Conservation (phyloP, 2,797 vertebrate species). For the Linurgus olivaceus region DNA sequence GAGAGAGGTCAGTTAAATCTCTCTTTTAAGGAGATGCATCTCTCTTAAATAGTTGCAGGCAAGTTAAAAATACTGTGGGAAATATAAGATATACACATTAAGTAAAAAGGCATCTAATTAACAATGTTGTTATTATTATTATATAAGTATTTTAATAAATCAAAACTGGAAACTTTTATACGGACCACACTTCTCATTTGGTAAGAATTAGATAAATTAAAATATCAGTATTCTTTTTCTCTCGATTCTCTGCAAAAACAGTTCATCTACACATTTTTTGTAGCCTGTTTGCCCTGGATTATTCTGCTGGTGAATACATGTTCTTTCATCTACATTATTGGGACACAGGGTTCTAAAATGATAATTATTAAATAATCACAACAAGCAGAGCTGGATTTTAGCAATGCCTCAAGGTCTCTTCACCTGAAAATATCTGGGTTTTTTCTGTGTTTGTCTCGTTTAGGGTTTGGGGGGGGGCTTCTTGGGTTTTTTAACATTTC, state of each 20-base stretch:
- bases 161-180: background rate
- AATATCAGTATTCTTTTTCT: background rate
- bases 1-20: background rate
- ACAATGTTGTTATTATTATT: background rate
- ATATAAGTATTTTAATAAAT: background rate
- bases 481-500: accelerated
- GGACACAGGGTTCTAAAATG: background rate
- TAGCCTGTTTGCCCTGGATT: background rate
- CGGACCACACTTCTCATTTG: background rate
- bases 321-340: background rate
- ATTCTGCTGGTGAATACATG: background rate
- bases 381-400: background rate
- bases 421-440: background rate
- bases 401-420: background rate
- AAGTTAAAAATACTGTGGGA: background rate
- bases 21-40: background rate
- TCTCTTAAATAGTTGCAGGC: background rate
- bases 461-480: background rate
- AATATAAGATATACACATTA: background rate
- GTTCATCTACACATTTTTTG: background rate
- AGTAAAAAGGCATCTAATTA: background rate
- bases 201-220: background rate
- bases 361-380: background rate
- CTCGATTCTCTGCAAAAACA: background rate
- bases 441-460: background rate